Base-by-base conservation (phyloP, 2,797 vertebrate genomes). In the Ptychobarbus kaznakovi region DNA sequence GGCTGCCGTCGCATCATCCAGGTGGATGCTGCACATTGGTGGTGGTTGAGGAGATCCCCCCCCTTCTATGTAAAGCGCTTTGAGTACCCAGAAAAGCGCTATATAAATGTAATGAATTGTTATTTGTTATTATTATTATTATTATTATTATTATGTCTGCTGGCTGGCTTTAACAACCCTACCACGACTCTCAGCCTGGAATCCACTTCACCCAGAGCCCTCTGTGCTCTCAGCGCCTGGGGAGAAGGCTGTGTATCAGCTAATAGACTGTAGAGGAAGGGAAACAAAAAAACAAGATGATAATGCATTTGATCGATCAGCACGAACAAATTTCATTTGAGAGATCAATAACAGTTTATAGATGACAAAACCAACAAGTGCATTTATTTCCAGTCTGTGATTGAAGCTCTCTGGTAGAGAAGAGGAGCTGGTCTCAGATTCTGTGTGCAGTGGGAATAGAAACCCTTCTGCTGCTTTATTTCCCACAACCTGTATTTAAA, bases 231-330 rank as follows among this genome's bases (percentile, higher is more conserved):
- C 93, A 95, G 7, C 8, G 38, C 96, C 90, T 92, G 89, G 92
- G 94, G 95, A 96, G 95, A 96, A 96, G 96, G 95, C 96, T 96
- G 95, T 97, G 81, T 83, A 96, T 96, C 95, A 93, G 95, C 96
- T 98, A 98, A 99, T 97, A 97, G 97, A 98, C 96, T 97, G 95
- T 95, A 97, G 82, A 78, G 86, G 84, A 46, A 56, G 61, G 80
- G 63, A 44, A 40, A 68, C 58, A 79, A 81, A 68, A 58, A 75
- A 63, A 58, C 65, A 95, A 92, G 96, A 96, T 96, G 97, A 98
- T 98, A 98, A 99, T 99, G 97, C 95, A 95, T 98, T 97, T 97
- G 97, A 99, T 99, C 96, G 97, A 99, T 98, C 97, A 98, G 97
- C 96, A 94, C 94, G 96, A 98, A 98, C 97, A 98, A 97, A 99